Conservation (phyloP, 1,140 invertebrate genomes). For the Pachypeltis micranthus region DNA sequence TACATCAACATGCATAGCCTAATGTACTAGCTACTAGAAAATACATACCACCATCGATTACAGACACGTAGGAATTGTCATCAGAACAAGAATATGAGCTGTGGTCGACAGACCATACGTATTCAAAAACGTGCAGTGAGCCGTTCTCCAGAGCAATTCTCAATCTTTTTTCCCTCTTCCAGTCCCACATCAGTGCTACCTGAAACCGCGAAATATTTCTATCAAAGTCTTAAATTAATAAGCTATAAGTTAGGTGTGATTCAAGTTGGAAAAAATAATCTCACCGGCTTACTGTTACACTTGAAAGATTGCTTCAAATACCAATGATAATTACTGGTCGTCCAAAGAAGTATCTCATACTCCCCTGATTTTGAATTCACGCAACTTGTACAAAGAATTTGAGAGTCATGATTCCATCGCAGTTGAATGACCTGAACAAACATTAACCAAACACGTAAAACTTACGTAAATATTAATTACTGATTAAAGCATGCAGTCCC, state of each 20-base stretch:
- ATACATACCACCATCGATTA: conserved; percentile 58
- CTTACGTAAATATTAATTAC: too few species aligned
- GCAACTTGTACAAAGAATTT: conserved; percentile 53
- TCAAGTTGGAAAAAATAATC: background rate
- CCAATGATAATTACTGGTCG: conserved; percentile 79
- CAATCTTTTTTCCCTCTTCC: conserved; percentile 43
- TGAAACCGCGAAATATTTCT: background rate
- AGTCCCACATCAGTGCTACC: conserved; percentile 49
- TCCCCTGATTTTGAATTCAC: conserved; percentile 30
- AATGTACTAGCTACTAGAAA: too few species aligned
- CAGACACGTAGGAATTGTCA: conserved; percentile 51
- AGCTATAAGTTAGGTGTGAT: background rate
- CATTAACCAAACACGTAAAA: background rate
- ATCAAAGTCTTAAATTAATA: background rate
- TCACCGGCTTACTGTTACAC: conserved; percentile 39
- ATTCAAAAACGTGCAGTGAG: conserved; percentile 45
- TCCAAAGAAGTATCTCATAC: conserved; percentile 58
- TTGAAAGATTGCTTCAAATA: conserved; percentile 65
- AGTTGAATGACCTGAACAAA: conserved; percentile 36
- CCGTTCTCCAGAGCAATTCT: conserved; percentile 44
- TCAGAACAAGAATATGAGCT: conserved; percentile 38
- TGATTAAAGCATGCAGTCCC: too few species aligned
- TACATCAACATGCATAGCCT: too few species aligned
- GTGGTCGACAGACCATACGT: conserved; percentile 46
- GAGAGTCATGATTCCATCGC: conserved; percentile 66